These are phyloP conservation scores for Heliopora coerulea DNA, from an alignment of 92 coral and sea anemone species.

Conservation along the genomic window DNA sequence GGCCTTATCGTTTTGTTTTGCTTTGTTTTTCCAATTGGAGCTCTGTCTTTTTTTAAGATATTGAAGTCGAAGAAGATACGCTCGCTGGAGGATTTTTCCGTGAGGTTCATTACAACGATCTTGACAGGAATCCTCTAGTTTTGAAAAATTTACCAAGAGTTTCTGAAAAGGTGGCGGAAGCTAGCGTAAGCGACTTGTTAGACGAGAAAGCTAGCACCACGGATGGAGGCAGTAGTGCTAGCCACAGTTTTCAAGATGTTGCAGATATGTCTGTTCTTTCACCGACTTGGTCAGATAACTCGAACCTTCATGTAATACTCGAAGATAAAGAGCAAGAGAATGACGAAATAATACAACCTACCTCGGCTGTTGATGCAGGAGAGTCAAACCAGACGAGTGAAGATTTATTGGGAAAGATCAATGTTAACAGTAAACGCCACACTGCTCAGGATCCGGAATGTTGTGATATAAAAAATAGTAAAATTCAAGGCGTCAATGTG, in stretches of 20 bases:
- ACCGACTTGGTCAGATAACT: background rate
- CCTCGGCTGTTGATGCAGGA: too few species aligned
- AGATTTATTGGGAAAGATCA: background rate
- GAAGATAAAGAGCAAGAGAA: too few species aligned
- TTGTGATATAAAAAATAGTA: background rate
- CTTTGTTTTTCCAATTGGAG: too few species aligned
- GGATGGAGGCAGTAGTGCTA: conserved; percentile 23
- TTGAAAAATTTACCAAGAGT: conserved; percentile 8
- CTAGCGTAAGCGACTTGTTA: conserved; percentile 12
- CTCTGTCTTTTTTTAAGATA: conserved; percentile 29
- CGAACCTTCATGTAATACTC: background rate
- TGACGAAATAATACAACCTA: background rate
- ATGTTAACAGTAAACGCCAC: background rate
- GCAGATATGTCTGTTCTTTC: background rate
- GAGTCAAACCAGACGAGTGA: too few species aligned
- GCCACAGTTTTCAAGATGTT: conserved; percentile 5
- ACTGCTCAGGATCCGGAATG: background rate
- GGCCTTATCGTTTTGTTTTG: too few species aligned
- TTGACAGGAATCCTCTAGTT: background rate
- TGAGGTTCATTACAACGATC: conserved; percentile 48
- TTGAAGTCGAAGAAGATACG: conserved; percentile 43
- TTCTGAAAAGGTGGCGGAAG: background rate
- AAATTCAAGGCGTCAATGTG: background rate
- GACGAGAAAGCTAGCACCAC: conserved; percentile 24
- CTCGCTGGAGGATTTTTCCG: conserved; percentile 89